Conservation (phyloP, 2,888 invertebrate genomes). For the Thysanoteuthis rhombus region DNA sequence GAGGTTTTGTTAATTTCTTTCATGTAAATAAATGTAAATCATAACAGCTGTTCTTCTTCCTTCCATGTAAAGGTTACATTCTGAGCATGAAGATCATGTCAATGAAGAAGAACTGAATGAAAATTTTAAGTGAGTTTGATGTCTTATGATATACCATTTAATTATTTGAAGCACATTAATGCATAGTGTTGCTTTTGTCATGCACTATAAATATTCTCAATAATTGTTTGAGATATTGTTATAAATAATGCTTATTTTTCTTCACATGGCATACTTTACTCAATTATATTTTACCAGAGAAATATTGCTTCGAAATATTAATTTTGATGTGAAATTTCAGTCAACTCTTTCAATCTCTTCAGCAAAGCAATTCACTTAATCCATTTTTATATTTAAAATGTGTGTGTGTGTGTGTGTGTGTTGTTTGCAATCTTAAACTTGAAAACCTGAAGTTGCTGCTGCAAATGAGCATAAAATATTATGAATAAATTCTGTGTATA, state of each 20-base stretch:
- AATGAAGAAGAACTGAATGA: conserved; percentile 47
- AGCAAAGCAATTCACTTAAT: too few species aligned
- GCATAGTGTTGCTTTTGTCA: neutral
- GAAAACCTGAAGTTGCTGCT: too few species aligned
- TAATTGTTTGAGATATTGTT: neutral
- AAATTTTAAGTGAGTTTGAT: conserved; percentile 55
- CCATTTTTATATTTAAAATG: too few species aligned
- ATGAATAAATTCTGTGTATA: too few species aligned
- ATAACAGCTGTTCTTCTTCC: neutral
- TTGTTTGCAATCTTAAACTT: too few species aligned
- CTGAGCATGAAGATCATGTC: conserved; percentile 15
- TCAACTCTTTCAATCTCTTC: too few species aligned
- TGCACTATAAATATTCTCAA: conserved; percentile 26
- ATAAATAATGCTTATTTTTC: neutral
- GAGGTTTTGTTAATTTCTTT: neutral
- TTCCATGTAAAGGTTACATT: conserved; percentile 14
- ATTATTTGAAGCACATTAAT: neutral
- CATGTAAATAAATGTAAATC: neutral
- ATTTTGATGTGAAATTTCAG: too few species aligned
- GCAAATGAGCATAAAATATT: too few species aligned
- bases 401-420: too few species aligned
- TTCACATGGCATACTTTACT: neutral
- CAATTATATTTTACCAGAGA: neutral
- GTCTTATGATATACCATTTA: neutral
- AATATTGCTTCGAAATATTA: neutral